phyloP scores from a whole-genome alignment of 2,113 vertebrate species.

The Pheucticus melanocephalus region DNA sequence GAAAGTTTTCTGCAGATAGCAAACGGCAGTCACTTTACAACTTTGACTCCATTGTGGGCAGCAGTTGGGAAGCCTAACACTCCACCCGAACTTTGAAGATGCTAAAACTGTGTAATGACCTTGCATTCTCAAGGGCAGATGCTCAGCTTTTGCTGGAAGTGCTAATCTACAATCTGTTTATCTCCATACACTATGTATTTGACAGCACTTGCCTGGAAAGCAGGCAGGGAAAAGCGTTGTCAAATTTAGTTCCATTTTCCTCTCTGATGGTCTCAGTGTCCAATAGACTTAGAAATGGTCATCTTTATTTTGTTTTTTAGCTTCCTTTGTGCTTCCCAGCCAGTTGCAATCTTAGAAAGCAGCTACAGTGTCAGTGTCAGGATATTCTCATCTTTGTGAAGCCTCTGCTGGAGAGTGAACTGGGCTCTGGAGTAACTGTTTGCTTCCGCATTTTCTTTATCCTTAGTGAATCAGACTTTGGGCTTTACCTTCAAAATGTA shows the following conservation, averaged over 20 bases:
- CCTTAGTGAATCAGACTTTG: neutral
- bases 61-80: slow-evolving; percentile 48
- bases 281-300: neutral
- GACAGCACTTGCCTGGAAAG: slow-evolving; percentile 42
- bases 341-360: neutral
- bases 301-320: neutral
- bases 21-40: slow-evolving; percentile 69
- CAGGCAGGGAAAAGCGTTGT: neutral
- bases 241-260: neutral
- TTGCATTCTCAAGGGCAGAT: slow-evolving; percentile 64
- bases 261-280: neutral
- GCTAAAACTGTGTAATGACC: slow-evolving; percentile 67
- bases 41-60: slow-evolving; percentile 65
- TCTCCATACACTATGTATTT: neutral
- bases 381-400: neutral
- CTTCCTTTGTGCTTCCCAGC: slow-evolving; percentile 8
- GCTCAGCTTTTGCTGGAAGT: slow-evolving; percentile 49
- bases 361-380: neutral
- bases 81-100: slow-evolving; percentile 54
- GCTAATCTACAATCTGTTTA: slow-evolving; percentile 46
- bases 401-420: neutral
- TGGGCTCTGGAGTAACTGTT: neutral
- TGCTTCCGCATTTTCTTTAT: neutral
- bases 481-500: neutral
- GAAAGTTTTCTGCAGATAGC: slow-evolving; percentile 67